Evolutionary conservation across 1,140 invertebrate species (phyloP).

Genomic region (Cydia strobilella): DNA sequence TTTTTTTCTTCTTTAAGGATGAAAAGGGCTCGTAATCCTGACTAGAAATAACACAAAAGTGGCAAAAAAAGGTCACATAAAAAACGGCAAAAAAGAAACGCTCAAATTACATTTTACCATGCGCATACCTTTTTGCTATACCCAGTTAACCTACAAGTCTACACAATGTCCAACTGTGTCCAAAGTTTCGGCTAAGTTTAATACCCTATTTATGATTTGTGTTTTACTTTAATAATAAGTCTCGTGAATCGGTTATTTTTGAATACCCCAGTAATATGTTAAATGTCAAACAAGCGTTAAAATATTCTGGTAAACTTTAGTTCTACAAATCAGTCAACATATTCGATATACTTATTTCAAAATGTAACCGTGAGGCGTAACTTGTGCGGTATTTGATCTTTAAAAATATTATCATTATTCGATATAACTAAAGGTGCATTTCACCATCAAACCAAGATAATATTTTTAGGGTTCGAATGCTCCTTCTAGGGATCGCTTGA

Average conservation of each 20-base stretch:
- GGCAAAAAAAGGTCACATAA: too few relatives aligned
- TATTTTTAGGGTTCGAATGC: neutral
- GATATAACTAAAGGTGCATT: neutral
- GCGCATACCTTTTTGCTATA: too few relatives aligned
- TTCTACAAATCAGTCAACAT: neutral
- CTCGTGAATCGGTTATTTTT: neutral
- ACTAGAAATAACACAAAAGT: too few relatives aligned
- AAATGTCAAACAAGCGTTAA: too few relatives aligned
- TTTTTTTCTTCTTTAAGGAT: too few relatives aligned
- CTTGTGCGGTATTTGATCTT: neutral
- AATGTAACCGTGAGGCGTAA: neutral
- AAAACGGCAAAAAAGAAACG: too few relatives aligned
- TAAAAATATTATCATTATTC: too few relatives aligned
- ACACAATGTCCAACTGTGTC: neutral
- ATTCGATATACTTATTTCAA: neutral
- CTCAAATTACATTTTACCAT: too few relatives aligned
- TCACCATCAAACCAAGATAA: neutral
- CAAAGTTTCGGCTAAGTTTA: neutral
- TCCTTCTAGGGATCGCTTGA: neutral
- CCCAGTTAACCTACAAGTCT: neutral
- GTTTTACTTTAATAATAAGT: neutral
- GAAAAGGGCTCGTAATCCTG: too few relatives aligned
- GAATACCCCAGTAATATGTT: neutral
- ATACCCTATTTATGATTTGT: neutral
- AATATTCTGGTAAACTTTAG: neutral